Conservation (phyloP, 2,113 vertebrate species). For the Colaptes auratus region DNA sequence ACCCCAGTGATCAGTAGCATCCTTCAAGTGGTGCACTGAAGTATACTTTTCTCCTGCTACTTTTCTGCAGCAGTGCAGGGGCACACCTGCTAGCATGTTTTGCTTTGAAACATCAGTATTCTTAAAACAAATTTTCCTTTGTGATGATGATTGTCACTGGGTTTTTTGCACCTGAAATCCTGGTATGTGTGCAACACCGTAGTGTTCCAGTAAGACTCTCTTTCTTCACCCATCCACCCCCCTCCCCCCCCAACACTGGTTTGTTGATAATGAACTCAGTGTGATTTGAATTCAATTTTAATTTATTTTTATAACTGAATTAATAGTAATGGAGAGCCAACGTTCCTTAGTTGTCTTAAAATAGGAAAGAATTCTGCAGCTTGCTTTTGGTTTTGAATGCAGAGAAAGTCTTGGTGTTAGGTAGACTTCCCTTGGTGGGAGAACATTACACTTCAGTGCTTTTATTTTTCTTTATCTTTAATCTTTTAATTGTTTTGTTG, state of each 20-base stretch:
- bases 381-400: neutral
- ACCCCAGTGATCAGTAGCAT: neutral
- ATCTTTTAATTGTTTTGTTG: neutral
- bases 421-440: neutral
- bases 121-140: neutral
- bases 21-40: neutral
- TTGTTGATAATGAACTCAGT: neutral
- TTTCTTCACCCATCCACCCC: neutral
- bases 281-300: neutral
- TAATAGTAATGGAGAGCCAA: neutral
- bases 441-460: neutral
- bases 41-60: neutral
- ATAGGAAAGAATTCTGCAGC: neutral
- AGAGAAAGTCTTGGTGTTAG: neutral
- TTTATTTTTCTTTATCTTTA: neutral
- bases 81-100: neutral
- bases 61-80: neutral
- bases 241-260: rapidly evolving
- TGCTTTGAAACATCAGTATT: neutral
- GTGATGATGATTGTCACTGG: neutral
- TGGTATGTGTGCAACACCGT: neutral
- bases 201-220: neutral
- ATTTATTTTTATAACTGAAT: neutral
- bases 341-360: neutral
- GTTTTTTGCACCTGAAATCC: neutral